Evolutionary conservation across 2,888 invertebrate genomes (phyloP).

Genomic region (Acleris emargana): DNA sequence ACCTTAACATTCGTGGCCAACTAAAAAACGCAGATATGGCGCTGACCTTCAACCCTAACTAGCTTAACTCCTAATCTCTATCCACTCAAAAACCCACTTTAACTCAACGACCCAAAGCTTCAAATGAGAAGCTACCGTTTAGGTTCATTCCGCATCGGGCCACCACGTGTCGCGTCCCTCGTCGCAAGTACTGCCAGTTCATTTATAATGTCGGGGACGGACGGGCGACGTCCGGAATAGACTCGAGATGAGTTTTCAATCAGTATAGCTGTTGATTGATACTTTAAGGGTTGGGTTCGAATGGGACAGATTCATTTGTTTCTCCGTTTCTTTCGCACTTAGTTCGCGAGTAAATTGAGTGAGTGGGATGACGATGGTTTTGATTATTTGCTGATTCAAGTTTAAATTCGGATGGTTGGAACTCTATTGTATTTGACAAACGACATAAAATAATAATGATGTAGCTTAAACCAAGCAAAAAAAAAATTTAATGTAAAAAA

Average conservation of each 20-base stretch:
- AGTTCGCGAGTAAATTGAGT: neutral
- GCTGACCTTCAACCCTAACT: neutral
- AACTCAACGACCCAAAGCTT: neutral
- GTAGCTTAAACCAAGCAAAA: too few relatives aligned
- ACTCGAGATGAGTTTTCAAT: constrained; percentile 29
- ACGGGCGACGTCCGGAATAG: constrained; percentile 28
- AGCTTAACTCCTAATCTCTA: neutral
- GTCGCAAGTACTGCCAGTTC: constrained; percentile 26
- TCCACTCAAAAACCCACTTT: neutral
- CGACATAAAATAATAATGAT: too few relatives aligned
- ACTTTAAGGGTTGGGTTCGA: constrained; percentile 9
- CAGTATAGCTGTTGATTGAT: constrained; percentile 31
- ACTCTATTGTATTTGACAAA: too few relatives aligned
- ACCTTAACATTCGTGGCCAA: neutral
- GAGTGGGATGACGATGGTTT: neutral
- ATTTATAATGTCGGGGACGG: constrained; percentile 32
- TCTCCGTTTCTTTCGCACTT: neutral
- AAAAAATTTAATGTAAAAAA: too few relatives aligned
- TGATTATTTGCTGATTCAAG: neutral
- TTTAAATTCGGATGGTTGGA: too few relatives aligned
- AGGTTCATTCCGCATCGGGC: constrained; percentile 18
- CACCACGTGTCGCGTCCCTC: constrained; percentile 15
- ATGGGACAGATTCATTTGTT: neutral
- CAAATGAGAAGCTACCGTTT: neutral
- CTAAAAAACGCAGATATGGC: constrained; percentile 14